Base-by-base conservation (phyloP, 35 echinoderm and acorn worm genomes). In the Patiria miniata region DNA sequence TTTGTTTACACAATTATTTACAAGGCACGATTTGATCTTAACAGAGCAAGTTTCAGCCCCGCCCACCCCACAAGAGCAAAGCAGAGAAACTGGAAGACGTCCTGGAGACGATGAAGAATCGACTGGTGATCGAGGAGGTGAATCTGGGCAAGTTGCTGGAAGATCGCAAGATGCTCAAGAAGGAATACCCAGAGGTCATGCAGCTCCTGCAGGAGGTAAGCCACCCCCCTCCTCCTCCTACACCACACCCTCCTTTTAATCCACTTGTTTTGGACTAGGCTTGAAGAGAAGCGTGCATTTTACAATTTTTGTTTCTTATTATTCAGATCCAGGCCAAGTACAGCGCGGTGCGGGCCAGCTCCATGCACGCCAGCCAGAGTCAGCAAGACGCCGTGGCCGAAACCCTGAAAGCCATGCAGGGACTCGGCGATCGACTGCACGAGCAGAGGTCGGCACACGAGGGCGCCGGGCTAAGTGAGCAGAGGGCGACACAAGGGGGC, bases 311-410 rank as follows among this genome's bases (percentile, higher is more conserved):
- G 2, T 61, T 32, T 57, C 21, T 0, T n/a, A 2, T 9, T 36
- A 3, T 53, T 69, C 83, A 96, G 94, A 92, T 96, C 39, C 94
- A 96, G 51, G 55, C 76, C 12, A 96, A 92, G 39, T 96, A 96
- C 79, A 96, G 86, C 34, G 78, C 89, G 17, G 94, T 96, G 18
- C 81, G 94, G 17, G 82, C 79, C 40, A 86, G 68, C n/a, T 96
- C 94, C 1, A 92, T 96, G 82, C 91, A 89, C 77, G 82, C 88
- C 40, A 88, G 39, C 0, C 68, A 86, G 54, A 83, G 60, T 51
- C 79, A 80, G 54, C 79, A 90, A 36, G 61, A 78, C 51, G 76
- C 69, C 19, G 16, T 95, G 36, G 58, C 4, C 8, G 79, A 86
- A 32, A 84, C 61, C 36, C 42, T 91, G 36, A 36, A 88, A 47